phyloP scores from a whole-genome alignment of 2,113 vertebrate species.

The Alouatta palliata region DNA sequence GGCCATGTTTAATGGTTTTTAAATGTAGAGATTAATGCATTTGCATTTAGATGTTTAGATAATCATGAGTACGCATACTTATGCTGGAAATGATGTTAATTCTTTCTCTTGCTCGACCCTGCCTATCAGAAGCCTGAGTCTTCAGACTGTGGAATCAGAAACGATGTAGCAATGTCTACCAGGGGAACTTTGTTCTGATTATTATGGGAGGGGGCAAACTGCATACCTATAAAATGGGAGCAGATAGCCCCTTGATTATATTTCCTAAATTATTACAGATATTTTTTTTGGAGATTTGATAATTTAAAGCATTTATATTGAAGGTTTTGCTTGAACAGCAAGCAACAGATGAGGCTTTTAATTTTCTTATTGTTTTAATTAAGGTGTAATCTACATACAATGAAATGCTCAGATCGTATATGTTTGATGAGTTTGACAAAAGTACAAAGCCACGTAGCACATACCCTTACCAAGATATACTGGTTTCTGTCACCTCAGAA shows the following conservation, averaged over 20 bases:
- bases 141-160: not conserved
- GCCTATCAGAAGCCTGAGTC: not conserved
- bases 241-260: not conserved
- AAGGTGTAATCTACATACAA: not conserved
- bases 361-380: not conserved
- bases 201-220: not conserved
- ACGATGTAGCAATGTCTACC: not conserved
- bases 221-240: not conserved
- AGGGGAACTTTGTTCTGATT: not conserved
- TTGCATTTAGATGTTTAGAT: not conserved
- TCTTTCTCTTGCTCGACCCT: not conserved
- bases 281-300: not conserved
- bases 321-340: not conserved
- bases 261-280: not conserved
- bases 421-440: not conserved
- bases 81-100: not conserved
- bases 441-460: not conserved
- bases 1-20: not conserved
- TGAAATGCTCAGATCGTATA: not conserved
- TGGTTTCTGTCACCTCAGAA: not conserved
- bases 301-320: not conserved
- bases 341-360: not conserved
- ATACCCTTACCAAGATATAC: not conserved
- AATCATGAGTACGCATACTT: not conserved
- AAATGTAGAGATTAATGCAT: not conserved